Evolutionary conservation across 2,113 vertebrate species (phyloP).

Genomic region (Oplegnathus fasciatus): DNA sequence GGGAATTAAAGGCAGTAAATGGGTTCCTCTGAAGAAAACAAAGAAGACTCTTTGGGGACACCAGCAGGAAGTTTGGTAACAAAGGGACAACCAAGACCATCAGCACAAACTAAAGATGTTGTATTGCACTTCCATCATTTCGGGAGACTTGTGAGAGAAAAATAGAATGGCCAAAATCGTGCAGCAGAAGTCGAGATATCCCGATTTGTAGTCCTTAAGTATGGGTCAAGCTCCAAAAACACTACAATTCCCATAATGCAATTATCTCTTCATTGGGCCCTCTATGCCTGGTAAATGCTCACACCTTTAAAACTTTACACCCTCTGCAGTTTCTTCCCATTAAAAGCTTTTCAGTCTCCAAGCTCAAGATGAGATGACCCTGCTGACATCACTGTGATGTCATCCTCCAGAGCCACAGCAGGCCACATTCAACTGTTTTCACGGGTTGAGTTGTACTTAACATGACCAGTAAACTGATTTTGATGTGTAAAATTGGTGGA

Average conservation of each 20-base stretch:
- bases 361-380: background rate
- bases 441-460: background rate
- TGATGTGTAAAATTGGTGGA: background rate
- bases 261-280: background rate
- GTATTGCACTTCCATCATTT: background rate
- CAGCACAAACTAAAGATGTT: background rate
- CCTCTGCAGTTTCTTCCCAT: background rate
- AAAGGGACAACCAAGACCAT: background rate
- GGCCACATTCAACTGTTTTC: background rate
- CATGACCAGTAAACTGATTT: background rate
- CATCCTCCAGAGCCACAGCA: background rate
- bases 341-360: background rate
- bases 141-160: background rate
- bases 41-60: background rate
- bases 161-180: background rate
- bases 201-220: background rate
- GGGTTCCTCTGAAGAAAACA: background rate
- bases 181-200: background rate
- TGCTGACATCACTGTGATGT: background rate
- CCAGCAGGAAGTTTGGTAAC: background rate
- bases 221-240: too few relatives aligned
- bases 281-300: background rate
- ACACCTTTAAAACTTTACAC: background rate
- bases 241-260: constrained; percentile 19
- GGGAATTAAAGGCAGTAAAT: too few relatives aligned